Conservation (phyloP, 2,797 vertebrate genomes). For the Clangula hyemalis region DNA sequence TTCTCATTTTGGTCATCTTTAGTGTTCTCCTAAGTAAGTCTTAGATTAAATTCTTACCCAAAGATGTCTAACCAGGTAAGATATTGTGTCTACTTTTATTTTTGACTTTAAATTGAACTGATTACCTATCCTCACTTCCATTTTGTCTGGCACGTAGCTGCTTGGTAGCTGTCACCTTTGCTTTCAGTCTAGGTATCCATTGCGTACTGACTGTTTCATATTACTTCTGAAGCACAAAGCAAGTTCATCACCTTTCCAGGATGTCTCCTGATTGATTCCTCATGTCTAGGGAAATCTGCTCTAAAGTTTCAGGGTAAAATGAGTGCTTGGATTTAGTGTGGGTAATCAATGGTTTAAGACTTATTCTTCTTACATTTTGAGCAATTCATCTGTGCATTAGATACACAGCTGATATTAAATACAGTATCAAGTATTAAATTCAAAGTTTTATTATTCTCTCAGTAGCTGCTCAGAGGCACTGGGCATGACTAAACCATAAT, state of each 20-base stretch:
- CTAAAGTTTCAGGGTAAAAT: slow-evolving; percentile 47
- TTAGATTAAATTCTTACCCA: neutral
- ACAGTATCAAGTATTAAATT: neutral
- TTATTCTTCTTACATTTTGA: slow-evolving; percentile 2
- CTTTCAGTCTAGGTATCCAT: slow-evolving; percentile 38
- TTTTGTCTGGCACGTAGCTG: slow-evolving; percentile 44
- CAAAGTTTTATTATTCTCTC: neutral
- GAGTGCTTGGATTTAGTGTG: neutral
- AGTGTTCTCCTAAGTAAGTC: neutral
- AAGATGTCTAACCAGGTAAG: neutral
- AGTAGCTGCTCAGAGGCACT: neutral
- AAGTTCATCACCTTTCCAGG: slow-evolving; percentile 77
- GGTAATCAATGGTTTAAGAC: neutral
- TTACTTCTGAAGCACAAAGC: slow-evolving; percentile 65
- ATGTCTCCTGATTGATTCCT: slow-evolving; percentile 77
- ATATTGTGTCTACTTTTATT: neutral
- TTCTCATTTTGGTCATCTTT: slow-evolving; percentile 49
- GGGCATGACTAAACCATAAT: neutral
- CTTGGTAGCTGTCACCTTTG: slow-evolving; percentile 70
- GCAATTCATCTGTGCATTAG: neutral
- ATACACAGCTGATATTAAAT: slow-evolving; percentile 32
- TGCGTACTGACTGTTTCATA: slow-evolving; percentile 59
- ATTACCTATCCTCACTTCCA: slow-evolving; percentile 34
- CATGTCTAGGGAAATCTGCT: slow-evolving; percentile 69
- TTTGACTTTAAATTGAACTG: slow-evolving; percentile 8